Evolutionary conservation across 2,113 vertebrate species (phyloP), one percentile per base, ranked within the genome.

Genomic region (Eudyptes chrysolophus): DNA sequence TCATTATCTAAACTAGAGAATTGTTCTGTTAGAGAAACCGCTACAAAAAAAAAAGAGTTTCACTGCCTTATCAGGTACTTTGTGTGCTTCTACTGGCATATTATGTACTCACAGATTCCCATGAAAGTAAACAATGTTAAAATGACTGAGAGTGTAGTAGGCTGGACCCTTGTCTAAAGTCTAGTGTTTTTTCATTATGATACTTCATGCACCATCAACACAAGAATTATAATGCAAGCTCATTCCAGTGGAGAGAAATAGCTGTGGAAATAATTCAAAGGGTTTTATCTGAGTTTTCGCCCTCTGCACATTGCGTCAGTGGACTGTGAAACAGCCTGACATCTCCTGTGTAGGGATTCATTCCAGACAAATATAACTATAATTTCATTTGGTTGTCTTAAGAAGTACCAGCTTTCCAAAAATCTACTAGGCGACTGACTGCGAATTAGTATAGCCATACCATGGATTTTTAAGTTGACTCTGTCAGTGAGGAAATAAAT

Each of bases 331-430:
- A 58, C 4, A 36, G 48, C 12, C 27, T 60, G 69, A 40, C 13
- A 15, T 26, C 24, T 38, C 24, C 8, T 40, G 4, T 5, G 16
- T 11, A 60, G 14, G 6, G 6, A 58, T 68, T 65, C 0, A 32
- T 84, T 51, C 0, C 0, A 0, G 1, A 77, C 13, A 81, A 81
- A 82, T 51, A 21, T 18, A 74, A 54, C 10, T 36, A 6, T 29
- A 38, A 40, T 74, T 69, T 84, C 4, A 29, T 64, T 46, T 84
- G 7, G 5, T 64, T 72, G 21, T 60, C 17, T 61, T 69, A 55
- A 77, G 36, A 71, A 89, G 27, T 30, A 72, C 1, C 11, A 80
- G 9, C 10, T 77, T 74, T 51, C 22, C 15, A 81, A 55, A 84
- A 42, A n/a, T 15, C 14, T 42, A 14, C 11, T 20, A 44, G 15